Conservation (phyloP, 2,113 vertebrate species). For the Maccullochella peelii region DNA sequence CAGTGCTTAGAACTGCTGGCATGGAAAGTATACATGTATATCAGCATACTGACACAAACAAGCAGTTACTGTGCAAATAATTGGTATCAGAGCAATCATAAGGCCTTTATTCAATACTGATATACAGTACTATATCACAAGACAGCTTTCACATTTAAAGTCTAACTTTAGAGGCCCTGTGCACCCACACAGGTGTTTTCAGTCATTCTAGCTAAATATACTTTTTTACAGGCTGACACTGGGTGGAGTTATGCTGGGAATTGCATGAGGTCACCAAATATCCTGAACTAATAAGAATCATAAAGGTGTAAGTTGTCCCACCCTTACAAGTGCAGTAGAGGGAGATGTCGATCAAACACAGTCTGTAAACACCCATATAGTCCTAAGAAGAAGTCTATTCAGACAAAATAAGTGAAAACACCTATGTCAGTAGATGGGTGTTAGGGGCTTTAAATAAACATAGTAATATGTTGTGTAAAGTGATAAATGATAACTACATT, state of each 20-base stretch:
- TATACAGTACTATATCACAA: not conserved
- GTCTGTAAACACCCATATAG: not conserved
- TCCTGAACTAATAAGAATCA: not conserved
- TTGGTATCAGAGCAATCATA: not conserved
- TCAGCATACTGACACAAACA: slow-evolving; percentile 8
- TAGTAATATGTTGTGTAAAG: not conserved
- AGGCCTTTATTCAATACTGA: not conserved
- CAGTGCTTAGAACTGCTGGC: not conserved
- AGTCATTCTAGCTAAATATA: slow-evolving; percentile 10
- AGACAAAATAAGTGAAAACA: slow-evolving; percentile 9
- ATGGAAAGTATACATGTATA: not conserved
- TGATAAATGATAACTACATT: not conserved
- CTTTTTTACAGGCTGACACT: not conserved
- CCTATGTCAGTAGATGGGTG: not conserved
- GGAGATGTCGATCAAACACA: not conserved
- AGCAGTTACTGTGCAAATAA: not conserved
- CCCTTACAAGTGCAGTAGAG: not conserved
- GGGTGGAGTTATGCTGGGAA: not conserved
- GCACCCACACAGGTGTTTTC: slow-evolving; percentile 2
- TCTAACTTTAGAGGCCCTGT: not conserved
- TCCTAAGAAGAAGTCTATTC: not conserved
- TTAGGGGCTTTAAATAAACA: not conserved
- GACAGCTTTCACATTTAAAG: not conserved
- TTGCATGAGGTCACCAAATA: not conserved
- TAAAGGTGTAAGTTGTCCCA: not conserved